Evolutionary conservation across 2,888 invertebrate genomes (phyloP), one percentile per base, ranked within the genome.

Genomic region (Thera obeliscata): DNA sequence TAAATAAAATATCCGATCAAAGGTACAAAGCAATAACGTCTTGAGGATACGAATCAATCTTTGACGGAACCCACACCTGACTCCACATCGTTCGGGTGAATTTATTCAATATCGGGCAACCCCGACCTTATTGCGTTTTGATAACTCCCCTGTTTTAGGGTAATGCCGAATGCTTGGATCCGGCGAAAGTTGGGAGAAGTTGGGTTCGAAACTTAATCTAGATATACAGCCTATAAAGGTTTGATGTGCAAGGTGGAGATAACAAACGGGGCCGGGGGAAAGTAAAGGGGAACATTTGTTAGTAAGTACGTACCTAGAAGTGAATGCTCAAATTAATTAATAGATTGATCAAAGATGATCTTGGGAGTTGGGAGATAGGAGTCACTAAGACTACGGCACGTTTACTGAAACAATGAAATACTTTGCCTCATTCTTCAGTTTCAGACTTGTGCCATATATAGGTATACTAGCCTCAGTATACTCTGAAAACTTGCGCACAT

Each of bases 51-150:
- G 61, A 71, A 72, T 74, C 72, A 72, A 74, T 74, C 71, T 56
- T 61, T 60, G 56, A 56, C 59, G 49, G 66, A 60, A 61, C 48
- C 64, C 49, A 67, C 74, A 74, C 72, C 74, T 74, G 74, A 67
- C 74, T 64, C 68, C 66, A 54, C 54, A 56, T 63, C 63, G 67
- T 69, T 66, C 58, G 59, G 64, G 65, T 60, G 57, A 70, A 71
- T 71, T 71, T 72, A 72, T 71, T 72, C 74, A 71, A 74, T 74
- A 71, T 68, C 69, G 55, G 60, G 62, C 69, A 72, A 71, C 67
- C 69, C 70, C 69, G 50, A 56, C 55, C 64, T 69, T 72, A 74
- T 69, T 72, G 59, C 55, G 65, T 68, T 74, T 71, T 72, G 71
- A 72, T 72, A 71, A 70, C 69, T 64, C 54, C 50, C 62, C 64